Evolutionary conservation across 2,113 vertebrate genomes (phyloP), one percentile per base, ranked within the genome.

Genomic region (Grallaria varia): DNA sequence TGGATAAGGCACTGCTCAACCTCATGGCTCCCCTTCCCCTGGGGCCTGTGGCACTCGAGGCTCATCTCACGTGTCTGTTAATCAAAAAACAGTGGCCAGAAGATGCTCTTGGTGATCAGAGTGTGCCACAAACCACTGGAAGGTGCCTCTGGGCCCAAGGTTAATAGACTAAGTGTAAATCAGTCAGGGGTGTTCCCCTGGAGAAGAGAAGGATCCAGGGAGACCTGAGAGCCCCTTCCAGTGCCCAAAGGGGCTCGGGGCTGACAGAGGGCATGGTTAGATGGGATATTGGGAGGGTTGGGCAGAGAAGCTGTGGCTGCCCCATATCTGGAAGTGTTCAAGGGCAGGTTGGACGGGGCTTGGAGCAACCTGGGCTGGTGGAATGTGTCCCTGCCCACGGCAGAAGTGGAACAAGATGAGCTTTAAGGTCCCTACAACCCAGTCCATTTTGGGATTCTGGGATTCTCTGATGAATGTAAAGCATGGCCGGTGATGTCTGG

Each of bases 281-380:
- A 33, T 58, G 59, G 66, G 58, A 66, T 6, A 33, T 2, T 64
- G 67, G 31, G n/a, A n/a, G 73, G 68, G 35, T 18, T 66, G 44
- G 17, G 25, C 67, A 88, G 67, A 50, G 67, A 0, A 73, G 18
- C 59, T 73, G 76, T 33, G 67, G 58, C 58, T 88, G 76, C 21
- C 25, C 30, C 67, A 44, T 81, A 59, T 44, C 68, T 66, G 86
- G 44, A 0, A 52, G 19, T 45, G 52, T 0, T 37, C 68, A 3
- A 74, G 44, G 33, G 6, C 44, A 52, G 68, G 44, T 0, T 74
- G 67, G 17, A 27, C 0, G 0, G 6, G 31, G 17, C 25, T 58
- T 3, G 59, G 68, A 81, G 14, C 33, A 7, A 0, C 15, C 37
- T 67, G 77, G 52, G 33, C 9, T 0, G 6, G 19, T 3, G 37